Conservation (phyloP, 2,888 invertebrate species). For the Orchestes rusci region DNA sequence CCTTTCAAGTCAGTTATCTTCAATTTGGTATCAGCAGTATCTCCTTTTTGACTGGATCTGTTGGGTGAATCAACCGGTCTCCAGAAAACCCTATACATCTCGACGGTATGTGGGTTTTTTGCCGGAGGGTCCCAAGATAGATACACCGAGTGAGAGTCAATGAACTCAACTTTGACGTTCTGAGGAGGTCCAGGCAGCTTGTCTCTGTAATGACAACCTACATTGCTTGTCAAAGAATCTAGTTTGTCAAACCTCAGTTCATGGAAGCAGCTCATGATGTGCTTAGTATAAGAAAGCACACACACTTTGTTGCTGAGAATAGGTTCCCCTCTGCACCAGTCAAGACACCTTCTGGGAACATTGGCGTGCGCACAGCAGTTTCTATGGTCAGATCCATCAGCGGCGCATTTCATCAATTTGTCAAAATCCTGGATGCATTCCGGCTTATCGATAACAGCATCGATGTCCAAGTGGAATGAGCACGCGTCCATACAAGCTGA, state of each 20-base stretch:
- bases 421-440: conserved; percentile 54
- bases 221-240: conserved; percentile 3
- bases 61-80: conserved; percentile 52
- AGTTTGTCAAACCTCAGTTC: conserved; percentile 47
- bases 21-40: conserved; percentile 65
- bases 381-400: conserved; percentile 75
- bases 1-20: conserved; percentile 60
- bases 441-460: conserved; percentile 71
- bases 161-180: conserved; percentile 51
- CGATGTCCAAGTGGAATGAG: conserved; percentile 75
- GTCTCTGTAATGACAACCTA: no score
- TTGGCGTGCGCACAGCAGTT: conserved; percentile 75
- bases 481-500: conserved; percentile 75
- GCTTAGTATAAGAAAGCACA: conserved; percentile 63
- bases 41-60: conserved; percentile 54
- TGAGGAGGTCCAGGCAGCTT: conserved; percentile 75
- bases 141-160: conserved; percentile 53
- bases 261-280: conserved; percentile 74
- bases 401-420: conserved; percentile 53
- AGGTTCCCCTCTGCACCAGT: conserved; percentile 76
- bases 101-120: conserved; percentile 76
- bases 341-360: conserved; percentile 73
- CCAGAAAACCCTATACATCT: conserved; percentile 79
- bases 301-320: conserved; percentile 59
- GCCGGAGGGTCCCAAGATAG: conserved; percentile 70